Conservation (phyloP, 2,797 vertebrate species). For the Todus mexicanus region DNA sequence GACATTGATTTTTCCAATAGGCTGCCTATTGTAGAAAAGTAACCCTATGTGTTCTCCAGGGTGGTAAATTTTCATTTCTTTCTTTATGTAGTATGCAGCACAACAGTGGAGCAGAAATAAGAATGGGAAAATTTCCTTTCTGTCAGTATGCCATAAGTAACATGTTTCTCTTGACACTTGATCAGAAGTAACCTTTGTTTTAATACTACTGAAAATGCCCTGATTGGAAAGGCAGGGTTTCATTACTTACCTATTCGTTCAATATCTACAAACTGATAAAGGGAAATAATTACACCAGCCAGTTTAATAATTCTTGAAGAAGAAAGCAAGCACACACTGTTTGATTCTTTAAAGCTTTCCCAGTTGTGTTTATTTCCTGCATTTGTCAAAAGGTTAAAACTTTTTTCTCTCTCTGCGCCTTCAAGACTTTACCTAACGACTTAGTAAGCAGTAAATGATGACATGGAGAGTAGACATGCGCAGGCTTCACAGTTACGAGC, state of each 20-base stretch:
- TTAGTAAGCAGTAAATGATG: neutral
- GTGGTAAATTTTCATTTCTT: neutral
- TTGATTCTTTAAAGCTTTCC: neutral
- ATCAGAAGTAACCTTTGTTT: neutral
- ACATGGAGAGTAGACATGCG: neutral
- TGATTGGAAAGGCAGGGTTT: neutral
- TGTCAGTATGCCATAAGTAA: neutral
- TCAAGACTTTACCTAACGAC: neutral
- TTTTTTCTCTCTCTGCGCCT: neutral
- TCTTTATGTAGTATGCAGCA: neutral
- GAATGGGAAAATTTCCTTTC: neutral
- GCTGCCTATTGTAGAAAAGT: neutral
- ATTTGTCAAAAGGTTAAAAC: neutral
- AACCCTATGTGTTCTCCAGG: neutral
- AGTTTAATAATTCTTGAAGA: neutral
- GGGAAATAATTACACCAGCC: neutral
- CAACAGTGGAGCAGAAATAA: neutral
- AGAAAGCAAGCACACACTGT: neutral
- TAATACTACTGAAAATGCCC: neutral
- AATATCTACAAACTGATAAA: neutral
- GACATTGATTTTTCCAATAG: constrained; percentile 22
- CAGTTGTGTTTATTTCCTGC: neutral
- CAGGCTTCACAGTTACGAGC: neutral
- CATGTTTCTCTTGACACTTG: neutral
- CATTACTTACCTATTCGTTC: neutral